Conservation (phyloP, 2,888 invertebrate genomes). For the Apotomis betuletana region DNA sequence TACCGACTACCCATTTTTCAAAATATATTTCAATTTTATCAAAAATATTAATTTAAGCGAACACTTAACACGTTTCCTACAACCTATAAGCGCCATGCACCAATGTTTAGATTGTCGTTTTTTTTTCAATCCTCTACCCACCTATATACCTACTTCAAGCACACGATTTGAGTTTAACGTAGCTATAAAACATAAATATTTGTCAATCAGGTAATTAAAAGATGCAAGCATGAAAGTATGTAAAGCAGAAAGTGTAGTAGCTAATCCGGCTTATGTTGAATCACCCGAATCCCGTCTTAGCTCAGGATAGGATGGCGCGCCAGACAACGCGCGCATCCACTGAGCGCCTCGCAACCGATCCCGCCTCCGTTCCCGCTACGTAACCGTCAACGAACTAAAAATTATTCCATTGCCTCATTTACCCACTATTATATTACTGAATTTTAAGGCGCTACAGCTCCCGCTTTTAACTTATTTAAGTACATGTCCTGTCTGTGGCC, state of each 20-base stretch:
- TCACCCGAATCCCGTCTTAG: background rate
- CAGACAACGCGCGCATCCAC: constrained; percentile 9
- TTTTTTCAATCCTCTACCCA: no score
- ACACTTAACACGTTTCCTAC: no score
- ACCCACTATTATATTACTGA: background rate
- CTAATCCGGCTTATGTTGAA: constrained; percentile 2
- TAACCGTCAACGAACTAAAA: constrained; percentile 21
- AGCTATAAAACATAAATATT: background rate
- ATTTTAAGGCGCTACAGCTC: background rate
- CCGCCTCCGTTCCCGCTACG: background rate
- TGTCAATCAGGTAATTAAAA: background rate
- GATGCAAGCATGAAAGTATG: background rate
- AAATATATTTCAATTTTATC: no score
- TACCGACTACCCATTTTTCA: no score
- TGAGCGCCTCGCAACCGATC: constrained; percentile 14
- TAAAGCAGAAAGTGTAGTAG: background rate
- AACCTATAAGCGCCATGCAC: no score
- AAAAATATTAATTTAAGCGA: no score
- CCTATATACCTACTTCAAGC: no score
- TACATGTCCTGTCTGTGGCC: constrained; percentile 6
- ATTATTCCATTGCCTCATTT: constrained; percentile 8
- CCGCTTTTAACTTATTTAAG: constrained; percentile 16
- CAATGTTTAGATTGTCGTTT: no score
- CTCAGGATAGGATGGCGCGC: background rate
- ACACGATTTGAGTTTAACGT: no score